A percentile compares a stretch with the other conserved stretches of the same genome.
Conservation (phyloP, 2,888 invertebrate genomes). For the Drosophila niveifrons region DNA sequence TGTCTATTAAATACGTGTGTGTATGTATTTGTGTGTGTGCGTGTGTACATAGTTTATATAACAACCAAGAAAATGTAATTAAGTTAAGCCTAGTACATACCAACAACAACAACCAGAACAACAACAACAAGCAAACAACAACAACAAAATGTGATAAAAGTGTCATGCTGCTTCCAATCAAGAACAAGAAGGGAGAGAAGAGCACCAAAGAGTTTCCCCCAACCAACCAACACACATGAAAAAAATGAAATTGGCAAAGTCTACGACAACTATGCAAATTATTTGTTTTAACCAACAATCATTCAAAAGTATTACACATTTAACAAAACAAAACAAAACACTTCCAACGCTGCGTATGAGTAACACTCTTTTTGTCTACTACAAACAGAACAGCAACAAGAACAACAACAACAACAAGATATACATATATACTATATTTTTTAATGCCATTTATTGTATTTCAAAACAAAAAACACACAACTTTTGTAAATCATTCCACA, state of each 20-base stretch:
- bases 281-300: constrained; percentile 49
- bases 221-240: constrained; percentile 36
- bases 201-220: constrained; percentile 52
- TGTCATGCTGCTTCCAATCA: constrained; percentile 78
- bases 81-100: constrained; percentile 78
- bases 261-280: constrained; percentile 3
- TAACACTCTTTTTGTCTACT: constrained; percentile 66
- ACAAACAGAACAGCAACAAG: constrained; percentile 30
- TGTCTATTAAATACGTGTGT: constrained; percentile 38
- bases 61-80: constrained; percentile 57
- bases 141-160: constrained; percentile 77
- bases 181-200: constrained; percentile 24
- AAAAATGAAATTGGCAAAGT: constrained; percentile 16
- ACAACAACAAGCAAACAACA: constrained; percentile 50
- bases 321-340: constrained; percentile 58
- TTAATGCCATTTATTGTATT: constrained; percentile 80
- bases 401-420: constrained; percentile 35
- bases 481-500: constrained; percentile 79
- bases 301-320: constrained; percentile 48
- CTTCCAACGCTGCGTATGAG: constrained; percentile 63
- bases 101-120: constrained; percentile 65
- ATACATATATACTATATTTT: constrained; percentile 69
- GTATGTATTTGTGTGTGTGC: constrained; percentile 25
- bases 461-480: constrained; percentile 55
- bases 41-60: constrained; percentile 44